phyloP scores from a whole-genome alignment of 2,888 invertebrate genomes.

The Bimastos eiseni region DNA sequence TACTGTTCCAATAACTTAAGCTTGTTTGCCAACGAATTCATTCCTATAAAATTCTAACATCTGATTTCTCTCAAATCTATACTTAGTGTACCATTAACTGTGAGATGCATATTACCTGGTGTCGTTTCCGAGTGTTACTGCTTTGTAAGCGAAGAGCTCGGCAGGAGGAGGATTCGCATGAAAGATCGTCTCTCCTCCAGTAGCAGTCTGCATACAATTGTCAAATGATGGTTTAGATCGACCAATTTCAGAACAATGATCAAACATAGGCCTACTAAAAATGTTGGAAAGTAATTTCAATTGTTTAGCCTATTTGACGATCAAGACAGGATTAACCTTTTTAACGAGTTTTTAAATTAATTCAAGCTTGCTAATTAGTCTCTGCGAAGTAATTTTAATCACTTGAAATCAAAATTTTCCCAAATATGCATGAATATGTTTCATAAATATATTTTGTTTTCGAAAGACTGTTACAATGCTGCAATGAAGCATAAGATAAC shows the following conservation, averaged over 20 bases:
- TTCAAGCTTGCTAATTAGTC: too few species aligned
- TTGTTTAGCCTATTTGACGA: too few species aligned
- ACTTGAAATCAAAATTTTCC: too few species aligned
- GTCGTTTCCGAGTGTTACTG: conserved; percentile 29
- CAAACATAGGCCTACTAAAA: too few species aligned
- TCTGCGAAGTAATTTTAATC: too few species aligned
- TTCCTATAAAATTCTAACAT: background rate
- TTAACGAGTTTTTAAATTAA: too few species aligned
- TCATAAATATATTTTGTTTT: too few species aligned
- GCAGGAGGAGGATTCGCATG: conserved; percentile 25
- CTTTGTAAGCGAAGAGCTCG: background rate
- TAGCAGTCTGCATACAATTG: background rate
- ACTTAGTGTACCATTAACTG: background rate
- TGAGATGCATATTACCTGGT: conserved; percentile 18
- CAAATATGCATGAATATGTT: too few species aligned
- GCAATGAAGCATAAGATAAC: too few species aligned
- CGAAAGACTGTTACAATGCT: too few species aligned
- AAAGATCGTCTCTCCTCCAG: conserved; percentile 17
- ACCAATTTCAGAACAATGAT: background rate
- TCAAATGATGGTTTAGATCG: background rate
- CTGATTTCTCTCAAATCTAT: background rate
- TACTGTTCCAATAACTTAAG: background rate
- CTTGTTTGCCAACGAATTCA: too few species aligned
- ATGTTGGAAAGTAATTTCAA: background rate
- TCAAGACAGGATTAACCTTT: too few species aligned